Evolutionary conservation across 2,888 invertebrate species (phyloP).

Genomic region (Monopis laevigella): DNA sequence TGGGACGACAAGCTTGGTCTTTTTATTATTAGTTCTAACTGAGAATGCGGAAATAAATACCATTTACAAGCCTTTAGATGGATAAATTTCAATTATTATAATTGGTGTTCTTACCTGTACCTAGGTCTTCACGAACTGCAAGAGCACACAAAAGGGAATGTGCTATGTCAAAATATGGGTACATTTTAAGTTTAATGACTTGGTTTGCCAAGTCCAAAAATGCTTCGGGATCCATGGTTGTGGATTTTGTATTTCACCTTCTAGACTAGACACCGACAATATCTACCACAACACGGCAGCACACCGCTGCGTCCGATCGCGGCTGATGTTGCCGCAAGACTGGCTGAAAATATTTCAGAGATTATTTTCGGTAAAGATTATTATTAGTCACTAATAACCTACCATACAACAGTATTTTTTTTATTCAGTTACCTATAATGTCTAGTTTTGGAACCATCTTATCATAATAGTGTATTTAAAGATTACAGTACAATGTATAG

Average conservation of each 20-base stretch:
- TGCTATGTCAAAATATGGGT: constrained; percentile 98
- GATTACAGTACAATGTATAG: too few species aligned
- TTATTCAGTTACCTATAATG: too few species aligned
- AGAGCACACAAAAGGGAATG: constrained; percentile 95
- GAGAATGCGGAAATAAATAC: too few species aligned
- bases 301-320: constrained; percentile 54
- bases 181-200: constrained; percentile 99
- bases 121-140: constrained; percentile 94
- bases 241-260: constrained; percentile 29
- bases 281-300: constrained; percentile 31
- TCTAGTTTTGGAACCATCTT: too few species aligned
- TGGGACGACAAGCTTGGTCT: too few species aligned
- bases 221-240: constrained; percentile 91
- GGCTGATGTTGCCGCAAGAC: constrained; percentile 61
- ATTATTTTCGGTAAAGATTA: constrained; percentile 10
- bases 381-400: too few species aligned
- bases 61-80: too few species aligned
- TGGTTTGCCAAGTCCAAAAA: constrained; percentile 98
- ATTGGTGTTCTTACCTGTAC: constrained; percentile 84
- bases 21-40: too few species aligned
- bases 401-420: too few species aligned
- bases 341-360: constrained; percentile 22
- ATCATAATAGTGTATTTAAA: too few species aligned
- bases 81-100: too few species aligned
- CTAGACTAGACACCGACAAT: constrained; percentile 61